Evolutionary conservation across 2,797 vertebrate species (phyloP), one percentile per base, ranked within the genome.

Genomic region (Aplochiton taeniatus): DNA sequence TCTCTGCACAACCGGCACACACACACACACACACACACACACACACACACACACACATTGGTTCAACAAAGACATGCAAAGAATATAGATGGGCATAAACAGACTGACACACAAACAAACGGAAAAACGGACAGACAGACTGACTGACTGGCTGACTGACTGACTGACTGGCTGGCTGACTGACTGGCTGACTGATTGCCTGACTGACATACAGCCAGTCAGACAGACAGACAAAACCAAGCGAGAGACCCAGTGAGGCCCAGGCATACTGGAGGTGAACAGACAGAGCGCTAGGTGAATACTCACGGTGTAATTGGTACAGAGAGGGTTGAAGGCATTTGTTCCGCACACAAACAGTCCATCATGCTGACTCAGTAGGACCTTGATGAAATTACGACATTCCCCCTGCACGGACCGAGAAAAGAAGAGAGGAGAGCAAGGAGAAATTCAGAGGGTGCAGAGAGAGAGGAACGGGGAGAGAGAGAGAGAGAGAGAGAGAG

Each of bases 291-390:
- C 31, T 31, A 31, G 31, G 3, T 31, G 31, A 6, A 77, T 82
- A 94, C 97, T 95, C 81, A 98, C 96, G 5, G 94, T 98, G 90
- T 96, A 98, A 90, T 98, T 97, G 89, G 95, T 93, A 58, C 96
- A 98, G 80, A 97, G 77, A 0, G 96, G 96, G 85, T 98, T 99
- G 90, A 98, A 99, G 74, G 96, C 96, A 2, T 98, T 99, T 71
- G 96, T 98, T 75, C 96, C 96, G 0, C 96, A 98, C 47, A 97
- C 93, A 55, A 98, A 98, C 55, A 99, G 92, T 62, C 93, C 93
- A 53, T 92, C 90, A 1, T 94, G 93, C 44, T 94, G 89, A 69
- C 93, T 93, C 78, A 99, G 91, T 76, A 99, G 84, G 76, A 98
- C 96, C 90, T 98, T 99, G 79, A 99, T 84, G 75, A 96, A 98